Conservation (phyloP, 2,113 vertebrate species). For the Alethe diademata region DNA sequence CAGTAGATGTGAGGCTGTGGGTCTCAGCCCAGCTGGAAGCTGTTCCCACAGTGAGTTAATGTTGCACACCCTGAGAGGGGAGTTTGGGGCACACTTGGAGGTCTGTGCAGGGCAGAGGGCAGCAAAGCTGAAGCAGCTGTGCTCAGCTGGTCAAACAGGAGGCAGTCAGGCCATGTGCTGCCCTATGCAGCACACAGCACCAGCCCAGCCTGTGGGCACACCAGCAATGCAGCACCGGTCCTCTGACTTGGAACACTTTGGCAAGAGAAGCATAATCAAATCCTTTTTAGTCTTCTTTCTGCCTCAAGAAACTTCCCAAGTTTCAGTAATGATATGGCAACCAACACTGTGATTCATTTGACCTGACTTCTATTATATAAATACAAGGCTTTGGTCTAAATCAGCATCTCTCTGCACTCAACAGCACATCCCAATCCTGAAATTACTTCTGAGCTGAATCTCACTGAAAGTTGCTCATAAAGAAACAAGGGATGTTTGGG, state of each 20-base stretch:
- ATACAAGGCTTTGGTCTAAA: neutral
- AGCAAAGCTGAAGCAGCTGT: rapidly evolving
- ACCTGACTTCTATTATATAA: neutral
- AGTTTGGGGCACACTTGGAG: neutral
- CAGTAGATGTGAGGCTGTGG: neutral
- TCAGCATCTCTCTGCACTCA: neutral
- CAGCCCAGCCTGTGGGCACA: neutral
- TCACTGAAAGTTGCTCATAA: neutral
- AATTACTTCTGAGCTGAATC: neutral
- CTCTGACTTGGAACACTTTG: neutral
- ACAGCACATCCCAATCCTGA: neutral
- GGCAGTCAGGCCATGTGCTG: neutral
- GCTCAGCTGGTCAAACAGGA: neutral
- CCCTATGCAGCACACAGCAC: neutral
- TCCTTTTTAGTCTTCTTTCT: neutral
- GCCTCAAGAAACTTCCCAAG: neutral
- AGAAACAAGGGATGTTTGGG: neutral
- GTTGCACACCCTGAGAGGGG: neutral
- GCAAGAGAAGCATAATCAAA: neutral
- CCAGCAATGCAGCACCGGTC: rapidly evolving
- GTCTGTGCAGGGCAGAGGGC: neutral
- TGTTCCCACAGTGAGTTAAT: neutral
- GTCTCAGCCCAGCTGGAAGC: neutral
- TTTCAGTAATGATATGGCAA: neutral
- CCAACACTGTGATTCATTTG: neutral